These are phyloP conservation scores for Lathronympha strigana DNA, from an alignment of 2,888 invertebrate species.

Conservation along the genomic window DNA sequence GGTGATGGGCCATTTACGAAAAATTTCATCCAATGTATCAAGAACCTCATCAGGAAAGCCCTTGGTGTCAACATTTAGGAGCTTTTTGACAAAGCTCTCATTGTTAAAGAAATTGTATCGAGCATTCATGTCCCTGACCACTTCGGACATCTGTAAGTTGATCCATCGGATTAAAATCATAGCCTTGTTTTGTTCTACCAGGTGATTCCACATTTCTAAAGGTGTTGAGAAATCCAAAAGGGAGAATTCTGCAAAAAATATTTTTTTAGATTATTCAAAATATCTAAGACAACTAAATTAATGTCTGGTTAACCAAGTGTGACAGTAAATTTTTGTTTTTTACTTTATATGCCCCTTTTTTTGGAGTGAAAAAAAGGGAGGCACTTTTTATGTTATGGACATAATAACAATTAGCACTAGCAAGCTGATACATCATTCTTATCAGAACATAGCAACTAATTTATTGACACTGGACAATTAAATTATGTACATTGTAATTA, in stretches of 20 bases:
- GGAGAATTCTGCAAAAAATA: constrained; percentile 72
- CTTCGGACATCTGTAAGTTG: constrained; percentile 80
- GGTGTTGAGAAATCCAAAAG: constrained; percentile 80
- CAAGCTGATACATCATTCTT: constrained; percentile 17
- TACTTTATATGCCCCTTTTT: too few relatives aligned
- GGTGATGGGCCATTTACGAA: constrained; percentile 83
- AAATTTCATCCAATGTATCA: constrained; percentile 77
- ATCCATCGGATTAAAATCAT: constrained; percentile 86
- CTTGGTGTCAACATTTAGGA: constrained; percentile 74
- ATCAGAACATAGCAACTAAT: constrained; percentile 31
- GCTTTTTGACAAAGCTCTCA: constrained; percentile 71
- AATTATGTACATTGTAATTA: constrained; percentile 12
- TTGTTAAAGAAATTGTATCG: constrained; percentile 76
- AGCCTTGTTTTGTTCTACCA: constrained; percentile 84
- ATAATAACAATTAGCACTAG: background rate
- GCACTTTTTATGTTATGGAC: background rate
- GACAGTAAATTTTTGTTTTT: too few relatives aligned
- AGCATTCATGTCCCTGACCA: constrained; percentile 77
- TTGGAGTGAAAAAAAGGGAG: too few relatives aligned
- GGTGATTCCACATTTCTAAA: constrained; percentile 84
- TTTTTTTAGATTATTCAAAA: background rate
- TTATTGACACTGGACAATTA: constrained; percentile 17
- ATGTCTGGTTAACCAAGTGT: too few relatives aligned
- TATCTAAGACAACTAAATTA: too few relatives aligned
- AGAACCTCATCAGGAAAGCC: constrained; percentile 67